These are phyloP conservation scores for Hirtodrosophila alboralis DNA, from an alignment of 2,888 invertebrate genomes.

Conservation along the genomic window DNA sequence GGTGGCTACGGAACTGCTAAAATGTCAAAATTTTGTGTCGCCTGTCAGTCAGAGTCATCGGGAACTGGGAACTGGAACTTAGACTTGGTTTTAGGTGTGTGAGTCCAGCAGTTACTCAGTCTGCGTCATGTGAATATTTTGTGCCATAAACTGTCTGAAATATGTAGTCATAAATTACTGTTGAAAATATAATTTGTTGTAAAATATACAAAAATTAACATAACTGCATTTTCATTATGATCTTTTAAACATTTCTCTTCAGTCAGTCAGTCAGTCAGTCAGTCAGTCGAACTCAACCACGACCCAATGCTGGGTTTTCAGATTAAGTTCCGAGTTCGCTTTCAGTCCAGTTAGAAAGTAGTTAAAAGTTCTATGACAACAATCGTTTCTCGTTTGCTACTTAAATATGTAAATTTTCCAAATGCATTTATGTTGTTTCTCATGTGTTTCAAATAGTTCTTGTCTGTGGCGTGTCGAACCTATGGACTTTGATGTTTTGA, in stretches of 20 bases:
- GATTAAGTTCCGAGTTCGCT: constrained; percentile 23
- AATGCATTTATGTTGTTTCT: constrained; percentile 71
- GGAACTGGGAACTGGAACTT: neutral
- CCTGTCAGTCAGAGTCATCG: constrained; percentile 34
- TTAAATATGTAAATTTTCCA: constrained; percentile 70
- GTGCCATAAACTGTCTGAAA: constrained; percentile 62
- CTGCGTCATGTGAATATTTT: constrained; percentile 56
- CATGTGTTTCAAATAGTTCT: constrained; percentile 12
- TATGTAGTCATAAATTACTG: constrained; percentile 69
- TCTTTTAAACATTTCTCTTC: constrained; percentile 26
- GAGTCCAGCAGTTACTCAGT: constrained; percentile 29
- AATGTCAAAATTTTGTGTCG: constrained; percentile 58
- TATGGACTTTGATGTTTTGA: constrained; percentile 49
- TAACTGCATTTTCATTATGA: constrained; percentile 68
- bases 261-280: constrained; percentile 7
- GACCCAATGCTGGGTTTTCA: constrained; percentile 55
- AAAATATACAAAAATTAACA: constrained; percentile 63
- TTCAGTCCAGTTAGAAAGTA: constrained; percentile 67
- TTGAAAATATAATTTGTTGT: constrained; percentile 8
- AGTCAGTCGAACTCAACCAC: constrained; percentile 60
- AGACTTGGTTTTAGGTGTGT: constrained; percentile 1
- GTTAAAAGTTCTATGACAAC: constrained; percentile 63
- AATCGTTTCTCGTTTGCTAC: constrained; percentile 38
- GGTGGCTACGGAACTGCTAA: constrained; percentile 39
- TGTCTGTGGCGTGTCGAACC: constrained; percentile 27